Base-by-base conservation (phyloP, 2,888 invertebrate species). In the Parnassius glacialis region DNA sequence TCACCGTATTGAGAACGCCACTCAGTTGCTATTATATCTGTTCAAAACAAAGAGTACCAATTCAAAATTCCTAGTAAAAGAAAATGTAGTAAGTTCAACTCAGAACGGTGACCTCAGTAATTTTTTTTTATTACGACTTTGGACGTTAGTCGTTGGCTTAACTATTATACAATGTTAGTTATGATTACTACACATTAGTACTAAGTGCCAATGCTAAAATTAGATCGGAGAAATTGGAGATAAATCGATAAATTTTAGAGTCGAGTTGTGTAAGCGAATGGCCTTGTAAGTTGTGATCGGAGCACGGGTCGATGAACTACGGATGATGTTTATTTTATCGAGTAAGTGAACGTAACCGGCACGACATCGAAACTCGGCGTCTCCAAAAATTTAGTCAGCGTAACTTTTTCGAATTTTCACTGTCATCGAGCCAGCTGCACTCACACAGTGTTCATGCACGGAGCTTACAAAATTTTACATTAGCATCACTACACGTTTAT, bases 251-350 rank as follows among this genome's bases (percentile, higher is more conserved):
- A 81, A 79, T 75, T 71, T 81, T 78, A 58, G 76, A 80, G 75
- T 74, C 68, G 67, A 76, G 83, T 87, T 87, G 87, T 86, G 84
- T 86, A 88, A 87, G 89, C 81, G 82, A 79, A 72, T 87, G 88
- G 89, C 88, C 87, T 90, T 87, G 87, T 74, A 70, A 70, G 78
- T 90, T 87, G 87, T 74, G 71, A 70, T 78, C 74, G 72, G 62
- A 62, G 67, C 67, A 25, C 43, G 84, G 90, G 90, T 89, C 88
- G 80, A 83, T 86, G 90, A 88, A 69, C 75, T 70, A 70, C 71
- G 70, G 78, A 81, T 79, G 79, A 78, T 90, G 87, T 90, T 88
- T 89, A 87, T 86, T 83, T 85, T 83, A 85, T 82, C 81, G 85
- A 76, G 78, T 72, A 78, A 82, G 80, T 76, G 82, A 80, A 78